Evolutionary conservation across 2,113 vertebrate genomes (phyloP).

Genomic region (Pitta sordida): DNA sequence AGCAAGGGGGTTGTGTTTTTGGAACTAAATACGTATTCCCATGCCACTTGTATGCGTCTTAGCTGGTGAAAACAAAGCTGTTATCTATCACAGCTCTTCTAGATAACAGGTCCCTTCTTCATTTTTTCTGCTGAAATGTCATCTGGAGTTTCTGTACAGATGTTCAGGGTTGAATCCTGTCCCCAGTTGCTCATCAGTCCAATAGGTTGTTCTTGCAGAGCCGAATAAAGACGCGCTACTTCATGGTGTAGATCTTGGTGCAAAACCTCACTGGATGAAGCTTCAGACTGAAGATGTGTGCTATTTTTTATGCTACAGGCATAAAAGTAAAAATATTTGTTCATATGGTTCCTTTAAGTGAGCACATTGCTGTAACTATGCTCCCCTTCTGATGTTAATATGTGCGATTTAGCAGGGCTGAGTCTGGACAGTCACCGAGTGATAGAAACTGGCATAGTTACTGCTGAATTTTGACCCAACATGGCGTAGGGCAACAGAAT

Average conservation of each 20-base stretch:
- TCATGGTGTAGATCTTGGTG: fast-evolving
- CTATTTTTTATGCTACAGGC: background rate
- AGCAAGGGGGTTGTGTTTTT: background rate
- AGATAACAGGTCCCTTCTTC: background rate
- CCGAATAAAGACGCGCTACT: background rate
- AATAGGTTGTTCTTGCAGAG: background rate
- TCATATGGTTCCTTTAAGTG: background rate
- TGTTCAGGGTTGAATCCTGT: background rate
- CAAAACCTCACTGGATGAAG: background rate
- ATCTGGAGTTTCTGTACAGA: background rate
- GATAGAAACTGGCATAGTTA: background rate
- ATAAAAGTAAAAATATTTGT: background rate
- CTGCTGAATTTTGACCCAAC: background rate
- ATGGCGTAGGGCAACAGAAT: background rate
- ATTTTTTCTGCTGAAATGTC: slow-evolving; percentile 19
- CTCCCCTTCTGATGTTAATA: background rate
- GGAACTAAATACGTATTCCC: slow-evolving; percentile 3
- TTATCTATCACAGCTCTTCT: slow-evolving; percentile 13
- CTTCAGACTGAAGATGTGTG: background rate
- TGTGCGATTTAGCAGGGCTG: background rate
- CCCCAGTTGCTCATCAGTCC: background rate
- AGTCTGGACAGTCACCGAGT: background rate
- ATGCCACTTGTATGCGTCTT: background rate
- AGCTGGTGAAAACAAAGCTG: slow-evolving; percentile 29
- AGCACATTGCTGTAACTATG: background rate